These are phyloP conservation scores for Listronotus bonariensis DNA, from an alignment of 1,140 invertebrate genomes.

Conservation along the genomic window DNA sequence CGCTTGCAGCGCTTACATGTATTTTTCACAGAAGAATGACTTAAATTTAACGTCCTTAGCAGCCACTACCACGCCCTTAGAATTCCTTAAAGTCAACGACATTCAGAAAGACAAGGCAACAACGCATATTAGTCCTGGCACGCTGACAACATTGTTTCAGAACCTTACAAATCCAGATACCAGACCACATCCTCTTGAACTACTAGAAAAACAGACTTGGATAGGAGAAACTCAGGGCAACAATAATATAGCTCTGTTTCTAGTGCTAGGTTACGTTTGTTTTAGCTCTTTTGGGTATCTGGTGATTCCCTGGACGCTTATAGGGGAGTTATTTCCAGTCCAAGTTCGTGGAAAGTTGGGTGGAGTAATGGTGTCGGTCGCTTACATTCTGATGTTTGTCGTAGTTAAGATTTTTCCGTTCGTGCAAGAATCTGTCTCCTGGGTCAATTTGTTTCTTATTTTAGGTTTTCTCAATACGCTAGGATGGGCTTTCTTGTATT, in stretches of 20 bases:
- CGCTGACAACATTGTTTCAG: too few species aligned
- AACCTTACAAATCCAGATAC: too few species aligned
- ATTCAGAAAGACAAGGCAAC: too few species aligned
- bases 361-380: conserved; percentile 63
- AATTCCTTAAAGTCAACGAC: too few species aligned
- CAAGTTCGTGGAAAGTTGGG: conserved; percentile 61
- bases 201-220: background rate
- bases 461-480: conserved; percentile 64
- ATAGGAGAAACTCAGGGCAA: background rate
- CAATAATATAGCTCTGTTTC: conserved; percentile 57
- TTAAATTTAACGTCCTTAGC: background rate
- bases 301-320: conserved; percentile 68
- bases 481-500: conserved; percentile 62
- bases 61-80: too few species aligned
- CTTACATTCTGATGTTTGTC: conserved; percentile 69
- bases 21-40: conserved; percentile 23
- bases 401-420: conserved; percentile 67
- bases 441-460: conserved; percentile 64
- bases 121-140: too few species aligned
- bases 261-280: conserved; percentile 60
- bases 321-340: conserved; percentile 60
- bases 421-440: conserved; percentile 58
- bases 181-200: background rate
- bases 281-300: conserved; percentile 62
- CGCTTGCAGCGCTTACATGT: conserved; percentile 59